Evolutionary conservation across 2,797 vertebrate species (phyloP).

Genomic region (Enteromius afrohamiltoni): DNA sequence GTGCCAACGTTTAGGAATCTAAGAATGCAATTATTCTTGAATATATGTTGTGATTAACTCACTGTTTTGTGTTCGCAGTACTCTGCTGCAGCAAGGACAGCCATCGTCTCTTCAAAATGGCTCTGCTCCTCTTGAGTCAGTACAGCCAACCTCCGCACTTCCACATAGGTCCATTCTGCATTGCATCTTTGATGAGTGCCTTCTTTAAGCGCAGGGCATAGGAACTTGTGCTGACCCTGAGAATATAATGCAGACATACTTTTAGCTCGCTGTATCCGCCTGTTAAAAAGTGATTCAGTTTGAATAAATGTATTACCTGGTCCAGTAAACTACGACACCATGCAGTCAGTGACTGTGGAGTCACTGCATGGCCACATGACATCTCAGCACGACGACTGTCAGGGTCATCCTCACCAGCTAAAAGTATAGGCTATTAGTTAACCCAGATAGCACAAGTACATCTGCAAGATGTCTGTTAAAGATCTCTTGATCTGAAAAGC

Average conservation of each 20-base stretch:
- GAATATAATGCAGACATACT: constrained; percentile 8
- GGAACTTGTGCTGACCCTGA: constrained; percentile 72
- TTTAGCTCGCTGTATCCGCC: not conserved
- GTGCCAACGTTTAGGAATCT: not conserved
- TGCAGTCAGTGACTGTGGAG: constrained; percentile 72
- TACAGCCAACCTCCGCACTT: constrained; percentile 73
- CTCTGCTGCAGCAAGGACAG: constrained; percentile 61
- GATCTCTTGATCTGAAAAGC: too few relatives aligned
- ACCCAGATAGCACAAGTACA: too few relatives aligned
- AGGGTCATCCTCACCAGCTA: constrained; percentile 72
- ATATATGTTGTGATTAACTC: constrained; percentile 50
- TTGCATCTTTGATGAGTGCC: constrained; percentile 58
- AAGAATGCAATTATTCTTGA: not conserved
- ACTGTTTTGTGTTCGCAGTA: constrained; percentile 73
- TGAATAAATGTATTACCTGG: constrained; percentile 63
- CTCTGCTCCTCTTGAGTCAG: constrained; percentile 71
- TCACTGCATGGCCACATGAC: constrained; percentile 77
- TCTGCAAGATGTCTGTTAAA: too few relatives aligned
- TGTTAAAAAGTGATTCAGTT: not conserved
- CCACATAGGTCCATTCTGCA: constrained; percentile 67
- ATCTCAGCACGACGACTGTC: constrained; percentile 66
- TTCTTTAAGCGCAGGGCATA: constrained; percentile 66
- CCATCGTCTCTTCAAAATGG: constrained; percentile 74
- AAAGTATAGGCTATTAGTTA: not conserved
- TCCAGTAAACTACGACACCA: constrained; percentile 77